phyloP scores from a whole-genome alignment of 2,797 vertebrate species.

The Neosilurus hyrtlii region DNA sequence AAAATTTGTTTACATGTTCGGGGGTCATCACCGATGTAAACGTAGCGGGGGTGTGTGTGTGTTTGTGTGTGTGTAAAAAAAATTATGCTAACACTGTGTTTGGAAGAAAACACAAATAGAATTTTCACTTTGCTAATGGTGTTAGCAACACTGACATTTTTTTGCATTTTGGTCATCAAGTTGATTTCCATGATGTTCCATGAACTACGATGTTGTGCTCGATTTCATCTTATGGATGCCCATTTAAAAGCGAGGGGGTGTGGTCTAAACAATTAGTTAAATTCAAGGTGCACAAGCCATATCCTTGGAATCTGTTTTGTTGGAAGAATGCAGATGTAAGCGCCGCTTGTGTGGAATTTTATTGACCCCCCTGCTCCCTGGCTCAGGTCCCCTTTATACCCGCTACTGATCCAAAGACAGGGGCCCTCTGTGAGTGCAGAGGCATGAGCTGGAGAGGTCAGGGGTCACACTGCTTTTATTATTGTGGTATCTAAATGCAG shows the following conservation, averaged over 20 bases:
- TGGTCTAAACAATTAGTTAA: not conserved
- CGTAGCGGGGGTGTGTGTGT: not conserved
- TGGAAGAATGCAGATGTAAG: slow-evolving; percentile 35
- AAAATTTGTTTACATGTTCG: not conserved
- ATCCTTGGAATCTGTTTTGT: not conserved
- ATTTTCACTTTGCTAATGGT: too few species aligned
- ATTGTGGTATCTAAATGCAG: slow-evolving; percentile 45
- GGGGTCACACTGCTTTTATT: slow-evolving; percentile 29
- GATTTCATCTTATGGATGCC: not conserved
- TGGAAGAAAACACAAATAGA: too few species aligned
- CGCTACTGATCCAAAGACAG: slow-evolving; percentile 34
- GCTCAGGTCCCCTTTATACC: slow-evolving; percentile 30
- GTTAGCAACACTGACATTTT: not conserved
- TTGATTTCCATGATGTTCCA: not conserved
- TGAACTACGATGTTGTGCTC: not conserved
- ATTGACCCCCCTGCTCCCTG: slow-evolving; percentile 24
- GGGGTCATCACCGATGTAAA: not conserved
- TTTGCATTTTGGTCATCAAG: not conserved
- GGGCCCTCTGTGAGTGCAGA: slow-evolving; percentile 42
- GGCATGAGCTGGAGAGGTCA: slow-evolving; percentile 41
- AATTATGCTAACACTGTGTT: not conserved
- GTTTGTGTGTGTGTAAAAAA: not conserved
- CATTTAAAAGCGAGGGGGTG: not conserved
- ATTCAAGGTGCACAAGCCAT: not conserved
- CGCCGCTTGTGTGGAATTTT: slow-evolving; percentile 18